Evolutionary conservation across 1,140 invertebrate genomes (phyloP), one percentile per base, ranked within the genome.

Genomic region (Bombus superbus): DNA sequence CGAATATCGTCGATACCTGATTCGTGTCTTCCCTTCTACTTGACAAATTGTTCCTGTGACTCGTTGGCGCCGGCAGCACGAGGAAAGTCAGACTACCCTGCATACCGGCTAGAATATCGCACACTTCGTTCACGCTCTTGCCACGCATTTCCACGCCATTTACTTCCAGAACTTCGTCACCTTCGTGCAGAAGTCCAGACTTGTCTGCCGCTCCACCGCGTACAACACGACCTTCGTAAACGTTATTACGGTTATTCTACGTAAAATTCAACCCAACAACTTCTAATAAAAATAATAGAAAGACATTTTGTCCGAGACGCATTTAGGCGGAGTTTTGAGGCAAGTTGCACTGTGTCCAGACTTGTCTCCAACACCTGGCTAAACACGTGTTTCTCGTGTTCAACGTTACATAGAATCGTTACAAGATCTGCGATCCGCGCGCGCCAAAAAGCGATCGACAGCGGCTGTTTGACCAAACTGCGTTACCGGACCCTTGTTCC

Each of bases 51-150:
- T 95, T 95, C 76, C 92, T 90, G n/a, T 92, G 90, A 84, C 77
- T 93, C 68, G 85, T 94, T 25, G 94, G 92, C 0, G 96, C 96
- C 66, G 98, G 98, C 88, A 98, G 97, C 81, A 99, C 97, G 59
- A 99, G 96, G 94, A 99, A 99, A 28, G 98, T 98, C 53, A 99
- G 96, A 42, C 98, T 98, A 76, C 99, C 99, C 90, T 98, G 97
- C 98, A 99, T 99, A 84, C 97, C 97, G 83, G 98, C 98, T 86
- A 99, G 96, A 91, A 99, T 97, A 94, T 99, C 98, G 96, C 99
- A 99, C 88, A 99, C 99, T 94, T 99, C 98, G 95, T 99, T 99
- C 85, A 99, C 98, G 85, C 98, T 98, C 95, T 99, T 99, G 82
- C 99, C 99, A 83, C 98, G 97, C 97, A 99, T 98, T 93, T 98